Base-by-base conservation (phyloP, 2,113 vertebrate species). In the Clarias batrachus region DNA sequence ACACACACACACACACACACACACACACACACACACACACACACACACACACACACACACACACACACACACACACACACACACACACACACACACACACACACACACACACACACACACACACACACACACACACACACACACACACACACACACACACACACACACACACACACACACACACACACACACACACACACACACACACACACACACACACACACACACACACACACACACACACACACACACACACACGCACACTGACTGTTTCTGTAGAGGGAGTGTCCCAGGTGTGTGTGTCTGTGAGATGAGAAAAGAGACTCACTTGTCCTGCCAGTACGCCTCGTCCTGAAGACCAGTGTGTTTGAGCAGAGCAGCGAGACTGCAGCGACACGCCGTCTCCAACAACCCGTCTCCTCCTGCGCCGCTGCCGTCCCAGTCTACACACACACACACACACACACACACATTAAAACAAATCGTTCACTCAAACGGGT, bases 331-430 rank as follows among this genome's bases (percentile, higher is more conserved):
- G 88, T 95, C 95, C 86, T 95, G 93, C 92, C 92, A 94, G 79
- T 91, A 93, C 8, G 94, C 94, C 81, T 95, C 92, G 54, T 91
- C 93, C 90, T 95, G 93, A 73, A 95, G 92, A 16, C 95, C 95
- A 0, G 94, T 92, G 90, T 96, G 95, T 88, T 96, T 96, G 62
- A 96, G 92, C 70, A 96, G 91, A 79, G 92, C 95, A 71, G 95
- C 95, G 59, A 96, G 92, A 85, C 95, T 92, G 88, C 95, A 96
- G 87, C 94, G 94, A 65, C 94, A 96, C 0, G 92, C 95, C 1
- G 93, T 92, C 87, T 95, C 93, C 88, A 96, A 90, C 90, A 96
- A 89, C 88, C 86, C 83, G 81, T 96, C 94, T 1, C 92, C 93
- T 30, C 85, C 88, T 27, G 92, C 89, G 57, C 91, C 91, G 79